Evolutionary conservation across 2,888 invertebrate genomes (phyloP), one percentile per base, ranked within the genome.

Genomic region (Sisyra nigra): DNA sequence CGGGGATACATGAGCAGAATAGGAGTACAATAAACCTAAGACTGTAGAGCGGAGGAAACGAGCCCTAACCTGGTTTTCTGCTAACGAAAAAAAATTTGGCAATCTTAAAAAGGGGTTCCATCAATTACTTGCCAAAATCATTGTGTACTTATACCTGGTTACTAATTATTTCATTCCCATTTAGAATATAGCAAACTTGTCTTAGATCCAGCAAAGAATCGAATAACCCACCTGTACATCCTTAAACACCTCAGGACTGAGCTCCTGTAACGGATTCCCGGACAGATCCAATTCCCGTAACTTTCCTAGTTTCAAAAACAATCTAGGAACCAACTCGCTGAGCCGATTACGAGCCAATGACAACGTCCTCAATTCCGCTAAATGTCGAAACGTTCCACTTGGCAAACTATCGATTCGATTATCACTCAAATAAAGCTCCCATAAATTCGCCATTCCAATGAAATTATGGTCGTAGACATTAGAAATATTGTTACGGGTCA

Each of bases 241-340:
- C 57, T 79, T 80, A 61, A 83, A 82, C 39, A 80, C 80, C 62
- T 85, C 85, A 8, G 84, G 82, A 54, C 76, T 75, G 46, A 87
- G 67, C 55, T 84, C 80, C 41, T 69, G 64, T 40, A 86, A 61
- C 38, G 78, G 76, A 63, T 87, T 87, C 50, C 75, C 72, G 59
- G 82, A 82, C 50, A 87, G 63, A 61, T 84, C 80, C 49, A 87
- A 66, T 57, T 71, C 68, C 52, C 72, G 71, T 49, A 87, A 68
- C 57, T 79, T 80, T 40, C 72, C 74, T 44, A 87, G 65, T 69
- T 77, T 79, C 53, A 79, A 71, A 59, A 85, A 85, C 43, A 81
- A 68, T 54, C 81, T 69, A 44, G 82, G 77, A 50, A 78, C 77
- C 48, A 85, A 66, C 53, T 73, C 72, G 38, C 69, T 68, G 42